These are phyloP conservation scores for Oreochromis mossambicus DNA, from an alignment of 2,797 vertebrate genomes.

Conservation along the genomic window DNA sequence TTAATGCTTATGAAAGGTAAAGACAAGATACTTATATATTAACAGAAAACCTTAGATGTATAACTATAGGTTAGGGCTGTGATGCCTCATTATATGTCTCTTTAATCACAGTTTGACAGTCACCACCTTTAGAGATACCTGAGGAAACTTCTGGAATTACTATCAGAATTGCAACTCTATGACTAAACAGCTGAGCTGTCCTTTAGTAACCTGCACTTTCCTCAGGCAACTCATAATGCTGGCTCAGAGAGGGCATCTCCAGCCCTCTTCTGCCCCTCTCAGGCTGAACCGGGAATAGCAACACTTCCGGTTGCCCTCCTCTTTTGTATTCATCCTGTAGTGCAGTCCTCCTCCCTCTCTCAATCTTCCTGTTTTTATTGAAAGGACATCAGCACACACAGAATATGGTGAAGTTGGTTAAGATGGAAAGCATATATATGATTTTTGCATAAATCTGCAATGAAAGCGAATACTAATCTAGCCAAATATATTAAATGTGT, in stretches of 20 bases:
- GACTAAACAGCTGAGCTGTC: slow-evolving; percentile 16
- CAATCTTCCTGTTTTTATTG: slow-evolving; percentile 2
- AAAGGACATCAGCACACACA: slow-evolving; percentile 23
- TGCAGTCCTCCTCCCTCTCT: slow-evolving; percentile 50
- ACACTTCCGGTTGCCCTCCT: slow-evolving; percentile 65
- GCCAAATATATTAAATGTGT: background rate
- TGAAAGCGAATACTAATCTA: background rate
- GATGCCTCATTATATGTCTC: background rate
- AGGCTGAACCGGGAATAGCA: slow-evolving; percentile 34
- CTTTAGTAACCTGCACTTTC: slow-evolving; percentile 45
- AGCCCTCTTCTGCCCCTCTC: slow-evolving; percentile 64
- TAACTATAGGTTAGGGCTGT: background rate
- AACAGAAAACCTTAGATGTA: background rate
- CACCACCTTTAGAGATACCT: background rate
- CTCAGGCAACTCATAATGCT: background rate
- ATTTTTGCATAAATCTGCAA: background rate
- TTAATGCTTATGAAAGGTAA: background rate
- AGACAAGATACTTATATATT: background rate
- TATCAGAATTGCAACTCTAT: background rate
- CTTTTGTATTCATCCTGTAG: slow-evolving; percentile 43
- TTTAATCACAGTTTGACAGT: background rate
- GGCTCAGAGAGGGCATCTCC: slow-evolving; percentile 1
- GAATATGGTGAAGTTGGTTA: background rate
- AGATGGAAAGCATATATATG: background rate
- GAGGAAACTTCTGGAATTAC: slow-evolving; percentile 14